Base-by-base conservation (phyloP, 2,888 invertebrate genomes). In the Cylloceria caligata region DNA sequence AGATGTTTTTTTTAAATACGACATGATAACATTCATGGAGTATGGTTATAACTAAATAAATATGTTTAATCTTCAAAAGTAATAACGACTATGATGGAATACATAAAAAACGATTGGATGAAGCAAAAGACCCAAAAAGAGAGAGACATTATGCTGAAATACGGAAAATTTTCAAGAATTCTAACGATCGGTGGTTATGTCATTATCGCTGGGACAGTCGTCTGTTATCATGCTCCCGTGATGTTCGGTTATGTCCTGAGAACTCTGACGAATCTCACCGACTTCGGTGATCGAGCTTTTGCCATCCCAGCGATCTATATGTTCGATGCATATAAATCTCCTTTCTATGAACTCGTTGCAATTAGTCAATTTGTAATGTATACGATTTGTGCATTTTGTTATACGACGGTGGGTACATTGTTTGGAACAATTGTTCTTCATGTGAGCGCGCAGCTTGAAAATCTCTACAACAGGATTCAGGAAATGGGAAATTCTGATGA, bases 361-460 rank as follows among this genome's bases (percentile, higher is more conserved):
- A 7, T 78, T 3, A 71, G 69, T 9, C 84, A 84, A 36, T 11
- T 57, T 0, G 11, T 81, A 3, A 69, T 45, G 5, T 72, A 74
- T 21, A 57, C 78, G 19, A 9, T 84, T 16, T 69, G 79, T 6
- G 78, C 60, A 0, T 52, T 75, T 7, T 24, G 75, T 73, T 84
- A 80, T 16, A 84, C 81, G 3, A 71, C 79, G 13, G 81, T 79
- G 21, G 83, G 79, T 5, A 69, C 71, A 9, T 36, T 84, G n/a
- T 79, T 84, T 64, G 81, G 72, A n/a, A 55, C 64, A n/a, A 3
- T 81, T 4, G 45, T 84, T 24, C 67, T 84, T 5, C 84, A 84
- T n/a, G n/a, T n/a, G n/a, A n/a, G n/a, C n/a, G n/a, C n/a, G n/a
- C n/a, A n/a, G n/a, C n/a, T n/a, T n/a, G 34, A 81, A 34, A 68